Conservation (phyloP, 92 coral and sea anemone species). For the Epizoanthus illoricatus region DNA sequence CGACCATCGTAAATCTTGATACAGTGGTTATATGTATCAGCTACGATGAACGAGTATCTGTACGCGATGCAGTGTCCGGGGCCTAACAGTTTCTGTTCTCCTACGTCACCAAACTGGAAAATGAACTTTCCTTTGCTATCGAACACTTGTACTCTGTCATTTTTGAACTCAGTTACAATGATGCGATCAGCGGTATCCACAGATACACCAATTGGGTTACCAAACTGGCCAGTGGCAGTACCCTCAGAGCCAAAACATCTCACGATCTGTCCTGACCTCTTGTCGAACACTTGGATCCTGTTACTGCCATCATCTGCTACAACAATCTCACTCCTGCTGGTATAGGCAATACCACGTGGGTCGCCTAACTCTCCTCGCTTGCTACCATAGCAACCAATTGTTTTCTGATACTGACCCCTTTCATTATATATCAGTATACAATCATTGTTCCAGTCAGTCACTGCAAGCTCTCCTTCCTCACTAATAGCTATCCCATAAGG, state of each 20-base stretch:
- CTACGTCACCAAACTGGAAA: too few relatives aligned
- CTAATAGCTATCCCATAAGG: not conserved
- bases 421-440: not conserved
- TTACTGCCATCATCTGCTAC: not conserved
- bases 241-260: not conserved
- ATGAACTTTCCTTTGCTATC: too few relatives aligned
- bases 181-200: too few relatives aligned
- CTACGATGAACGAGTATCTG: too few relatives aligned
- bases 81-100: too few relatives aligned
- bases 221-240: constrained; percentile 2
- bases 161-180: too few relatives aligned
- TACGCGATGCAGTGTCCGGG: too few relatives aligned
- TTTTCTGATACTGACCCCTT: constrained; percentile 2
- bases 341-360: not conserved
- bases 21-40: not conserved
- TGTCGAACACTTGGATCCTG: constrained; percentile 23
- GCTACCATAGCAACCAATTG: not conserved
- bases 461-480: constrained; percentile 4
- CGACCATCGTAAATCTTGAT: not conserved
- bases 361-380: not conserved
- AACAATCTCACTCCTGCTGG: constrained; percentile 7
- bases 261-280: not conserved
- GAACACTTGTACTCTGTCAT: too few relatives aligned
- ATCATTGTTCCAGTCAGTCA: not conserved
- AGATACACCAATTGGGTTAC: not conserved